Base-by-base conservation (phyloP, 2,113 vertebrate genomes). In the Ceuthmochares aereus region DNA sequence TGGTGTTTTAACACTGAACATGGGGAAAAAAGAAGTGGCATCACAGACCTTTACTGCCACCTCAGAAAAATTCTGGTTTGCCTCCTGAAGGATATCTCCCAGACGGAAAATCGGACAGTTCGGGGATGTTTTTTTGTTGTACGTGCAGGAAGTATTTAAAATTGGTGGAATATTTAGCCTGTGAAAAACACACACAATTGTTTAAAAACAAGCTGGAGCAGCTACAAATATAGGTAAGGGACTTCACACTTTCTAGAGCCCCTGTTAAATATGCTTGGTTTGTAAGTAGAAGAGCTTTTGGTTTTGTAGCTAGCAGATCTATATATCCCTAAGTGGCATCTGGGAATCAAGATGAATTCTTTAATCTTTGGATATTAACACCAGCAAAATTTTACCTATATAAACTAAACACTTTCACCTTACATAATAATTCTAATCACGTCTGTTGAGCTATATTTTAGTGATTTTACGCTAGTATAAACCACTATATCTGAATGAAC, bases 31-130 rank as follows among this genome's bases (percentile, higher is more conserved):
- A 40, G 40, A 29, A 62, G 52, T 84, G 40, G 1, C 47, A 16
- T 17, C 72, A 94, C 95, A 74, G 70, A 99, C 99, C 99, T 99
- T 98, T 40, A 99, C 37, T 5, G 98, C 98, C 82, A 98, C 88
- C 4, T 98, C 96, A 20, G 98, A 96, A 96, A 99, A 99, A 37
- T 97, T 98, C 63, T 99, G 98, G 37, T 98, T 98, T 7, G 98
- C 97, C 80, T 98, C 97, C 52, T 13, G 92, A 40, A 99, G 96
- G 30, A 98, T 94, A 63, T 99, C 98, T 67, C 98, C 98, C 59
- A 99, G 97, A 22, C 96, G 97, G 95, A 99, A 99, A 92, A 99
- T 97, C 14, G 99, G 99, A 82, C 98, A 99, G 54, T 96, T 75
- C 0, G 87, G 95, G 82, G 98, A 97, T 63, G 58, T 94, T 18